These are phyloP conservation scores for Eristalinus aeneus DNA, from an alignment of 2,888 invertebrate species.

Conservation along the genomic window DNA sequence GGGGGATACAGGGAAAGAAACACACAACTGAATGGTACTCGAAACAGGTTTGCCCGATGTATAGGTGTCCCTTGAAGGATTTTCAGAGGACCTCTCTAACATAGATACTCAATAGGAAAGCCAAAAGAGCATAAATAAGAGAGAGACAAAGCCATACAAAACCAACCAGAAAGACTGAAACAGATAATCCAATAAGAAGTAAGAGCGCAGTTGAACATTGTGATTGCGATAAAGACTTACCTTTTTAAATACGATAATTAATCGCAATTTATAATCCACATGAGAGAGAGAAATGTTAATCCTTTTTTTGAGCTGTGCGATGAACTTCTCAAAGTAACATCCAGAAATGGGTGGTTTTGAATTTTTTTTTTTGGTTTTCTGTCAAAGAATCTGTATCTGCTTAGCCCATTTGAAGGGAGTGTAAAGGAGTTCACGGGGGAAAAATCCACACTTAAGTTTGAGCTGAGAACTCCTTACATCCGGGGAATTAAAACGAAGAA, in stretches of 20 bases:
- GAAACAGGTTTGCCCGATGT: slow-evolving; percentile 28
- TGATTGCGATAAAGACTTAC: slow-evolving; percentile 29
- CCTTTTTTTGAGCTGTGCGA: slow-evolving; percentile 39
- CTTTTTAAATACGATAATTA: slow-evolving; percentile 67
- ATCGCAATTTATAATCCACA: slow-evolving; percentile 70
- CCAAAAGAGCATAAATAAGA: not conserved
- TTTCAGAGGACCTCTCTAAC: not conserved
- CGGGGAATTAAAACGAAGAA: not conserved
- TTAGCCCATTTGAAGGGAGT: slow-evolving; percentile 31
- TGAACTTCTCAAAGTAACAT: slow-evolving; percentile 13
- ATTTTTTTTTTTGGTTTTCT: not conserved
- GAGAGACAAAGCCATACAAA: not conserved
- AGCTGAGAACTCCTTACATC: slow-evolving; percentile 27
- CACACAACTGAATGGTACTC: not conserved
- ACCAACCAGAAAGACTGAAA: not conserved
- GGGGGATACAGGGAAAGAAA: not conserved
- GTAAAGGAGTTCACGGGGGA: slow-evolving; percentile 40
- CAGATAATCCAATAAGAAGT: slow-evolving; percentile 22
- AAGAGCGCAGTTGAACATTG: not conserved
- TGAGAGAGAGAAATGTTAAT: slow-evolving; percentile 55
- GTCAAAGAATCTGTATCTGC: slow-evolving; percentile 12
- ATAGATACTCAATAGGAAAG: not conserved
- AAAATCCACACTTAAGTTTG: slow-evolving; percentile 15
- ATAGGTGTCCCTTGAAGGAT: slow-evolving; percentile 29
- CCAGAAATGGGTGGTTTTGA: not conserved